Percentiles rank a stretch among this genome's conserved stretches.
Conservation (phyloP, 2,113 vertebrate species). For the Salvelinus namaycush region DNA sequence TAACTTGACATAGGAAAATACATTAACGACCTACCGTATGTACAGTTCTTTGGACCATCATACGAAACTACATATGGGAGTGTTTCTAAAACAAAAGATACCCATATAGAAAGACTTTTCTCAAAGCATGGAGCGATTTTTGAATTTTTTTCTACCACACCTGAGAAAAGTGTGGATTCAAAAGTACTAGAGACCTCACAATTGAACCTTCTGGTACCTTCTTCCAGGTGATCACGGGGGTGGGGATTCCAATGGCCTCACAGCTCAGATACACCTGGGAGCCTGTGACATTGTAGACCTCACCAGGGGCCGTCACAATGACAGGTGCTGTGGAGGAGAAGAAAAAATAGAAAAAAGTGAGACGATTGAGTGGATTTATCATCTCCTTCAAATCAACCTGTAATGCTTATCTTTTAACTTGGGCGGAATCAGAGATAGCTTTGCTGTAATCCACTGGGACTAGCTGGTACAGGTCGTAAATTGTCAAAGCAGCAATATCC, state of each 20-base stretch:
- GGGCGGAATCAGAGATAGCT: not conserved
- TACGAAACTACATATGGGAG: not conserved
- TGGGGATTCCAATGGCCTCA: constrained; percentile 90
- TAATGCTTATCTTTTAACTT: not conserved
- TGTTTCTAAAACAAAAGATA: not conserved
- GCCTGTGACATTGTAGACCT: constrained; percentile 89
- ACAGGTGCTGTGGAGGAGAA: constrained; percentile 73
- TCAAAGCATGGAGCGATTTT: too few relatives aligned
- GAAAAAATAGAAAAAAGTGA: not conserved
- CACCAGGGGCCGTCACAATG: constrained; percentile 86
- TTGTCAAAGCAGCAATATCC: not conserved
- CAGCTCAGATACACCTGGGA: constrained; percentile 91
- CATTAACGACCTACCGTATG: not conserved
- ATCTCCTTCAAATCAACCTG: too few relatives aligned
- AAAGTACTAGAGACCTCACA: too few relatives aligned
- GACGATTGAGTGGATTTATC: not conserved
- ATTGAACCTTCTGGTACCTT: constrained; percentile 72
- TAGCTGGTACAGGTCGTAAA: not conserved
- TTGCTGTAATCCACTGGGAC: too few relatives aligned
- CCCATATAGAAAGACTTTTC: not conserved
- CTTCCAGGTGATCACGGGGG: constrained; percentile 91
- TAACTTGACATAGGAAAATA: not conserved
- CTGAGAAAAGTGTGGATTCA: too few relatives aligned
- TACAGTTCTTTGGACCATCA: not conserved
- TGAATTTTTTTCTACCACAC: not conserved